phyloP scores from a whole-genome alignment of 2,888 invertebrate species.

The Tethea ocularis region DNA sequence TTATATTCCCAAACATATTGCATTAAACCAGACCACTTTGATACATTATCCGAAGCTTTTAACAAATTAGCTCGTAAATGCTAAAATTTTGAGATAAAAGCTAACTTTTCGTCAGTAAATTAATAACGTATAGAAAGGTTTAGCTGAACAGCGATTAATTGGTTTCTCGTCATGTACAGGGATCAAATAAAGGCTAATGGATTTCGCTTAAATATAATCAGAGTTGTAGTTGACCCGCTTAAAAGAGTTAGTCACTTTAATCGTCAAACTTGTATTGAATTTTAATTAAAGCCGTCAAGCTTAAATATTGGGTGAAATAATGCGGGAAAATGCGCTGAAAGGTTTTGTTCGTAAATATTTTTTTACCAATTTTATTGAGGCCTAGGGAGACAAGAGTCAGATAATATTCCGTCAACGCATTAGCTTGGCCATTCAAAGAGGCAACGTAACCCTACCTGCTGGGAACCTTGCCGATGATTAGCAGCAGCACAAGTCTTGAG shows the following conservation, averaged over 20 bases:
- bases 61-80: constrained; percentile 31
- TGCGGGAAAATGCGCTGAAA: not conserved
- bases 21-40: constrained; percentile 20
- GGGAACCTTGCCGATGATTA: too few relatives aligned
- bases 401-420: too few relatives aligned
- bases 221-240: not conserved
- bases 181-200: constrained; percentile 2
- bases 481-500: too few relatives aligned
- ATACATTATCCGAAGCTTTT: constrained; percentile 29
- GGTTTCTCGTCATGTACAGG: constrained; percentile 12
- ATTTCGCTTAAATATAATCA: not conserved
- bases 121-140: not conserved
- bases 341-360: too few relatives aligned
- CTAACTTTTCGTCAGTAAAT: constrained; percentile 8
- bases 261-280: not conserved
- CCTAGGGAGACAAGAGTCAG: too few relatives aligned
- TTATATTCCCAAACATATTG: constrained; percentile 1
- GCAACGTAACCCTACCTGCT: too few relatives aligned
- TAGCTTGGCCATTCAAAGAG: too few relatives aligned
- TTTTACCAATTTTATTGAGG: too few relatives aligned
- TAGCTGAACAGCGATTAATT: constrained; percentile 7
- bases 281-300: not conserved
- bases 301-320: not conserved
- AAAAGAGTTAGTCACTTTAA: not conserved
- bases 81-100: constrained; percentile 21